These are phyloP conservation scores for Hydrolagus affinis DNA, from an alignment of 2,113 vertebrate genomes.

Conservation along the genomic window DNA sequence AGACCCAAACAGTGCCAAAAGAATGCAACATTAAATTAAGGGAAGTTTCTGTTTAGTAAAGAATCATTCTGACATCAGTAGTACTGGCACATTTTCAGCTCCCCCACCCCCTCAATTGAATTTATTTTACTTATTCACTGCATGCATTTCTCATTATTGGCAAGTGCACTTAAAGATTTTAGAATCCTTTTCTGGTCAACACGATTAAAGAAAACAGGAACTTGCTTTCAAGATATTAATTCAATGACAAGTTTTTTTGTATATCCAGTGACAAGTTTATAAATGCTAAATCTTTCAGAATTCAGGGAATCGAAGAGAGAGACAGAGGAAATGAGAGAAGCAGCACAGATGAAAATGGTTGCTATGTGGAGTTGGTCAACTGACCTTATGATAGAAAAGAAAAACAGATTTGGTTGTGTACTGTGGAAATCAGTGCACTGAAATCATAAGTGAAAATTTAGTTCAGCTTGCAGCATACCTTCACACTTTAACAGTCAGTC, in stretches of 20 bases:
- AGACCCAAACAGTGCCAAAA: not conserved
- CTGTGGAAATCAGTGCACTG: not conserved
- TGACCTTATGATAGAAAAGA: no score
- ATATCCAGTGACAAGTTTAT: not conserved
- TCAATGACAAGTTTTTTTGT: no score
- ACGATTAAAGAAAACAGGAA: not conserved
- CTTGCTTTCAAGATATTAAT: not conserved
- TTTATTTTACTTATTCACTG: not conserved
- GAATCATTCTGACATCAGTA: slow-evolving; percentile 3
- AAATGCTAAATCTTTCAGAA: not conserved
- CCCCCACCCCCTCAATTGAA: not conserved
- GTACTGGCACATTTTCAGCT: not conserved
- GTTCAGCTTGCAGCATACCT: not conserved
- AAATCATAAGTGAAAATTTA: not conserved
- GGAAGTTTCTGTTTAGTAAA: not conserved
- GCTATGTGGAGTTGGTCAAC: not conserved
- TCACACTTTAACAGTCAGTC: not conserved
- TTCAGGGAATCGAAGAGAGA: not conserved
- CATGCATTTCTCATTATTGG: slow-evolving; percentile 13
- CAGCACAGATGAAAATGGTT: not conserved
- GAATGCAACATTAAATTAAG: not conserved
- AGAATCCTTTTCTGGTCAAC: not conserved
- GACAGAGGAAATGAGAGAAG: not conserved
- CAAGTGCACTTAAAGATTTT: not conserved
- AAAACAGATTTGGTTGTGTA: not conserved